These are phyloP conservation scores for Blera fallax DNA, from an alignment of 2,888 invertebrate genomes.

Conservation along the genomic window DNA sequence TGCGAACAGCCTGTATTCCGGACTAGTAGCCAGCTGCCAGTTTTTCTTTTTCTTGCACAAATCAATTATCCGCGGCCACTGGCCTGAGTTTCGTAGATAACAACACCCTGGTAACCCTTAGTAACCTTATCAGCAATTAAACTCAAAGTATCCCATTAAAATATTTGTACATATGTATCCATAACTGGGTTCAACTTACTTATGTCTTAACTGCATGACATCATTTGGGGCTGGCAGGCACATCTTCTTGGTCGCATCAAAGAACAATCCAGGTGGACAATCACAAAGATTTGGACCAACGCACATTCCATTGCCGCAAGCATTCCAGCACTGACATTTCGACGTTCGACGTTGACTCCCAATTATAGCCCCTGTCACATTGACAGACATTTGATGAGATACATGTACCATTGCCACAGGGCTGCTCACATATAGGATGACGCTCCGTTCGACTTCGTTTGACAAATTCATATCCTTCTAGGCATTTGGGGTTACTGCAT, in stretches of 20 bases:
- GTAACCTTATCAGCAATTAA: not conserved
- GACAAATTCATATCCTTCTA: slow-evolving; percentile 79
- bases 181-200: slow-evolving; percentile 70
- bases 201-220: slow-evolving; percentile 46
- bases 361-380: slow-evolving; percentile 82
- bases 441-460: slow-evolving; percentile 77
- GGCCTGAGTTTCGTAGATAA: not conserved
- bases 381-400: slow-evolving; percentile 82
- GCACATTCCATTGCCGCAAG: slow-evolving; percentile 75
- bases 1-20: no score
- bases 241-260: slow-evolving; percentile 67
- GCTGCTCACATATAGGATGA: slow-evolving; percentile 76
- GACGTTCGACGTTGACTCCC: slow-evolving; percentile 61
- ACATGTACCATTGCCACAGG: slow-evolving; percentile 78
- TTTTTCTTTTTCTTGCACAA: not conserved
- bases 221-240: slow-evolving; percentile 65
- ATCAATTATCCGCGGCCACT: slow-evolving; percentile 3
- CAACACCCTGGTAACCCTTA: not conserved
- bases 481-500: slow-evolving; percentile 84
- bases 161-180: not conserved
- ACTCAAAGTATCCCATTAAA: not conserved
- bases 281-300: slow-evolving; percentile 70
- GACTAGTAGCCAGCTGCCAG: no score
- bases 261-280: slow-evolving; percentile 70
- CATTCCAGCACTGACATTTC: slow-evolving; percentile 74